These are phyloP conservation scores for Atta texana DNA, from an alignment of 1,140 invertebrate genomes.

Conservation along the genomic window DNA sequence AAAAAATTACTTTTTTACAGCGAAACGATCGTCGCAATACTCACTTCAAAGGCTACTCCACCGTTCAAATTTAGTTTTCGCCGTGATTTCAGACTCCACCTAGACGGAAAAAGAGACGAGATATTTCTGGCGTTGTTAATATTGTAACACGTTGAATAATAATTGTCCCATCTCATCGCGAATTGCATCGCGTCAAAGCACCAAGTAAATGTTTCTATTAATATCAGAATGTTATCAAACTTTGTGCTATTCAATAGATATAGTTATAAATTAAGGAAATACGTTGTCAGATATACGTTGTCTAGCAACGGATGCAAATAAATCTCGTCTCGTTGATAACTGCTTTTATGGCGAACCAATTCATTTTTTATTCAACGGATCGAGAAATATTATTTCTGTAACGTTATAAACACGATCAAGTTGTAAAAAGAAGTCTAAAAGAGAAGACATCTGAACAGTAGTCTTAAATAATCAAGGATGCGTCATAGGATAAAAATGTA, in stretches of 20 bases:
- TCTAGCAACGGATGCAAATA: conserved; percentile 34
- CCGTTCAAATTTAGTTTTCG: not conserved
- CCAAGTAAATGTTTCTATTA: conserved; percentile 47
- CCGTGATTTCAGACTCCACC: conserved; percentile 1
- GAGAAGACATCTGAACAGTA: too few relatives aligned
- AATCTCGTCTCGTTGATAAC: conserved; percentile 51
- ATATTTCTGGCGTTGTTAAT: conserved; percentile 22
- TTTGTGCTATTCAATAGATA: conserved; percentile 28
- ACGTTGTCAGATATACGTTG: conserved; percentile 58
- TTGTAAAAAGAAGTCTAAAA: not conserved
- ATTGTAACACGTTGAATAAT: conserved; percentile 30
- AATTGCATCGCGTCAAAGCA: conserved; percentile 46
- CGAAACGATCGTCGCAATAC: conserved; percentile 22
- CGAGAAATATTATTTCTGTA: not conserved
- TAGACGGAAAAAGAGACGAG: not conserved
- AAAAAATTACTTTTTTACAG: conserved; percentile 7
- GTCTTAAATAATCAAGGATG: too few relatives aligned
- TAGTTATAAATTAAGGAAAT: conserved; percentile 55
- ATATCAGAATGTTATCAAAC: conserved; percentile 36
- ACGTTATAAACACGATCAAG: not conserved
- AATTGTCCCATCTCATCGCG: conserved; percentile 49
- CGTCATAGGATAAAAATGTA: too few relatives aligned
- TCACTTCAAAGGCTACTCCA: conserved; percentile 27
- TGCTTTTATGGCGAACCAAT: not conserved
- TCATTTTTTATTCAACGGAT: conserved; percentile 7